phyloP scores from a whole-genome alignment of 2,888 invertebrate genomes.

The Hoplodrina blanda region DNA sequence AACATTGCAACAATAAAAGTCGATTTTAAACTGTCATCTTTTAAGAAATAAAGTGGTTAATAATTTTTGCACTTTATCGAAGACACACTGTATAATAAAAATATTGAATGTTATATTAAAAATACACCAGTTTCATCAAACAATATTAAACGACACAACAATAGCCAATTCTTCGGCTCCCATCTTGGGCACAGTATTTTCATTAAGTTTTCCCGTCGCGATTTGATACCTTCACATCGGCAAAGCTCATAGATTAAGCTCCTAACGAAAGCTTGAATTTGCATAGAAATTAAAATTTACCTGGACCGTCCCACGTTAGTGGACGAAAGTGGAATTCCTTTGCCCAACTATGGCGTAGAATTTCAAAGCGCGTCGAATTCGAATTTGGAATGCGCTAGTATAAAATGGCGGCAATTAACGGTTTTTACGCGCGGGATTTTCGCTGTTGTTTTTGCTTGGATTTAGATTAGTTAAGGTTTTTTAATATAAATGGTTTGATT shows the following conservation, averaged over 20 bases:
- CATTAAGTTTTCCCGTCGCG: conserved; percentile 86
- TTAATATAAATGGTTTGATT: not conserved
- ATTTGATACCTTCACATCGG: conserved; percentile 82
- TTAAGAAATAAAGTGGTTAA: too few species aligned
- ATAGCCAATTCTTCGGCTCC: conserved; percentile 56
- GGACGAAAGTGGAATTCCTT: conserved; percentile 85
- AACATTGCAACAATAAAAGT: too few species aligned
- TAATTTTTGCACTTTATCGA: too few species aligned
- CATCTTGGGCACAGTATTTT: conserved; percentile 76
- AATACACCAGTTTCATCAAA: not conserved
- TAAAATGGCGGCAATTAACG: conserved; percentile 64
- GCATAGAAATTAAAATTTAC: conserved; percentile 91
- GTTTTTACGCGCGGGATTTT: conserved; percentile 48
- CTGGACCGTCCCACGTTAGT: conserved; percentile 82
- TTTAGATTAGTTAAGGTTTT: conserved; percentile 11
- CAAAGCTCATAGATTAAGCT: conserved; percentile 87
- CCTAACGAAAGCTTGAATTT: conserved; percentile 88
- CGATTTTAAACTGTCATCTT: too few species aligned
- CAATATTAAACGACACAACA: conserved; percentile 48
- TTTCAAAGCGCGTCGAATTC: conserved; percentile 74
- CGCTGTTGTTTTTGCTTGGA: conserved; percentile 15
- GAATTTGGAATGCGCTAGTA: conserved; percentile 71
- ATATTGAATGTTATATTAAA: too few species aligned
- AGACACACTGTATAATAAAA: too few species aligned
- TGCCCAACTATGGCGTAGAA: conserved; percentile 76